Evolutionary conservation across 37 sponge, comb jelly and placozoan genomes (phyloP).

Genomic region (Tethya wilhelma): DNA sequence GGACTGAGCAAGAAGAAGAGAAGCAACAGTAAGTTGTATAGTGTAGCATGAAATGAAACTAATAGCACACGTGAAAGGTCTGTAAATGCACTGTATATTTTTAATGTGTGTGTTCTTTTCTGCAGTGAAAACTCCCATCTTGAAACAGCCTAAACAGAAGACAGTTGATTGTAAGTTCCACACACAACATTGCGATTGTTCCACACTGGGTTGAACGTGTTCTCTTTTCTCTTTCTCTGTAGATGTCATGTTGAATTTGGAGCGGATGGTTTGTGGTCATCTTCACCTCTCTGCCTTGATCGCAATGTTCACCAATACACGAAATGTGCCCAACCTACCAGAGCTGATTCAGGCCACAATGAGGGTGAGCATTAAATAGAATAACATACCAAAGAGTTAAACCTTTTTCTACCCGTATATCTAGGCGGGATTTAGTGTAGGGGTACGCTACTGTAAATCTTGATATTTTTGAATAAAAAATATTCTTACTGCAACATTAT

Average conservation of each 20-base stretch:
- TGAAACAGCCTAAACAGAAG: not conserved
- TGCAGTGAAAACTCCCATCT: slow-evolving; percentile 15
- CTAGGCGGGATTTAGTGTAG: too few relatives aligned
- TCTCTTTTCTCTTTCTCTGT: not conserved
- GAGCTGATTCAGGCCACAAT: slow-evolving; percentile 2
- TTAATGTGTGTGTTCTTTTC: too few relatives aligned
- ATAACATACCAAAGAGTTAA: too few relatives aligned
- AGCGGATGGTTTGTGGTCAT: slow-evolving; percentile 55
- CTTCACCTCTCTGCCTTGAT: slow-evolving; percentile 31
- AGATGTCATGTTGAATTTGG: slow-evolving; percentile 27
- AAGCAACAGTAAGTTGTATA: slow-evolving; percentile 1
- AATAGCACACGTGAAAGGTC: too few relatives aligned
- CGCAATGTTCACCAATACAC: slow-evolving; percentile 24
- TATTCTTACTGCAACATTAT: too few relatives aligned
- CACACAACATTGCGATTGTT: not conserved
- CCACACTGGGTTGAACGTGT: not conserved
- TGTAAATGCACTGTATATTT: too few relatives aligned
- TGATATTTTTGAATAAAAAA: too few relatives aligned
- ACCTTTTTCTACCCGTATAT: too few relatives aligned
- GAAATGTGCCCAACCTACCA: not conserved
- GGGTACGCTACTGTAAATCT: too few relatives aligned
- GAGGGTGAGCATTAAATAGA: slow-evolving; percentile 9
- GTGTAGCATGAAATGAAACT: not conserved
- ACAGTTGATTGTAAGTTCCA: slow-evolving; percentile 9
- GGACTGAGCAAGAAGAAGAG: slow-evolving; percentile 36